Base-by-base conservation (phyloP, 2,888 invertebrate genomes). In the Cerastoderma edule region DNA sequence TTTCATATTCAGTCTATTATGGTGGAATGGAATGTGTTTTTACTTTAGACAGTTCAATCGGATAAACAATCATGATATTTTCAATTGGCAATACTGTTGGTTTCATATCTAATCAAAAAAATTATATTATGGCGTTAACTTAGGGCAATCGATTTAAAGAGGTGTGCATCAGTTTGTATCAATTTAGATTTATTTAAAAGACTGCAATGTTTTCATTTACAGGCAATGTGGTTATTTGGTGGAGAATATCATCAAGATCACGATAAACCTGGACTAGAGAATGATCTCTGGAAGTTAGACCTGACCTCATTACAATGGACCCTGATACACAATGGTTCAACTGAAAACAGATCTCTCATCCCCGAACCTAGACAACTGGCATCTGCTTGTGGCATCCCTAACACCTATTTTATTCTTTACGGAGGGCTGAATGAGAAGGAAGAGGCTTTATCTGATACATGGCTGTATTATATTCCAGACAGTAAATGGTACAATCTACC, bases 211-310 rank as follows among this genome's bases (percentile, higher is more conserved):
- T 56, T 22, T 57, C 33, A 30, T 56, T 39, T 64, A n/a, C 78
- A 78, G 63, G 77, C 69, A 33, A 65, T 87, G 8, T 89, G 86
- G 87, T 69, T 88, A 77, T 89, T 89, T 85, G 89, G 89, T 32
- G 90, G 89, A n/a, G 72, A 79, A 50, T 63, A 65, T 8, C 80
- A 76, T 63, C 65, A 56, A 32, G 69, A 63, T 32, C 79, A 83
- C 57, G 75, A 75, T 2, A 64, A 76, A 8, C 78, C 86, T 22
- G 65, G 68, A 24, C 54, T 88, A 8, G 75, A 83, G 48, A 89
- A 87, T 78, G 89, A 90, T 63, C 71, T 90, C 4, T 90, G 90
- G 90, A 73, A 65, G 22, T 84, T 81, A 68, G 69, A 82, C 53
- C 53, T 72, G 6, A 30, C n/a, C 24, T 74, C 68, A 8, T 60